Base-by-base conservation (phyloP, 2,113 vertebrate genomes). In the Danio rerio region DNA sequence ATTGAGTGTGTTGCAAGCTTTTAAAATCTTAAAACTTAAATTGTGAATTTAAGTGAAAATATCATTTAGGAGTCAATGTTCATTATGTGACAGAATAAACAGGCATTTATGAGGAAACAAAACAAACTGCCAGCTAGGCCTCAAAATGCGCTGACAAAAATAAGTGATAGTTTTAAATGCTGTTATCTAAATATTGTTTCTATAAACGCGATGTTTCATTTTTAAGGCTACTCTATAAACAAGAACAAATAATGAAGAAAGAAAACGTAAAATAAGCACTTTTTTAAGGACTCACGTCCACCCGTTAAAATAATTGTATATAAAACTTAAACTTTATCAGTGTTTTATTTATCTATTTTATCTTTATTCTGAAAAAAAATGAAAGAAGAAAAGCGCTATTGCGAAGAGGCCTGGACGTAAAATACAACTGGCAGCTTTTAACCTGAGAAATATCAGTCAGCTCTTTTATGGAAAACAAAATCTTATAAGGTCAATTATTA, bases 71-170 rank as follows among this genome's bases (percentile, higher is more conserved):
- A 56, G 74, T 75, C 13, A 10, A 49, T 80, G 66, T 78, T 61
- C 71, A 8, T 78, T 3, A n/a, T 79, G 79, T 74, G 59, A 56
- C 78, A 61, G 53, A 40, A 31, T 10, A 58, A 21, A 55, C 53
- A 56, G 11, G 7, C 7, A 13, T 75, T 45, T 58, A 20, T 47
- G 47, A 13, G 12, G 49, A 55, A n/a, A 55, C 18, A 52, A 52
- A 47, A 52, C 65, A 31, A 16, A 56, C 15, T n/a, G 15, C 21
- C 47, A 70, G 15, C 21, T 40, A 70, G 47, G 43, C 20, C 69
- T 76, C 18, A 83, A n/a, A 47, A 20, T 45, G 11, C 58, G 80
- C 66, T 63, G 72, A 59, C 20, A 47, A 62, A 68, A 15, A 50
- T n/a, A 40, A 15, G 50, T n/a, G 40, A 20, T 43, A 65, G 7